phyloP scores from a whole-genome alignment of 1,140 invertebrate species.

The Papilio dardanus region DNA sequence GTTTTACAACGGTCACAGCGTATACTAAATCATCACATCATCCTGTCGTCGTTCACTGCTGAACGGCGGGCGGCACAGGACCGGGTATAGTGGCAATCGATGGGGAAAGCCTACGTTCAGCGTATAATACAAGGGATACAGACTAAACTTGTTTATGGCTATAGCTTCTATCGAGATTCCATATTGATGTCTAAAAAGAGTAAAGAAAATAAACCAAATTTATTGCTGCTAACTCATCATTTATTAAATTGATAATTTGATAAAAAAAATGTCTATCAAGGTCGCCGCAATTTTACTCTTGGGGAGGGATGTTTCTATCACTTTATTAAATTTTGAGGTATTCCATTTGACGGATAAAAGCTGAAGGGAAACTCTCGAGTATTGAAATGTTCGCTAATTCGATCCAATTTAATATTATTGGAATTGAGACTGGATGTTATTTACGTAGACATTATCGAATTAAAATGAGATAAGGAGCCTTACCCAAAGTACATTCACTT shows the following conservation, averaged over 20 bases:
- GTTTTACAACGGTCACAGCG: no score
- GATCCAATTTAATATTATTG: slow-evolving; percentile 24
- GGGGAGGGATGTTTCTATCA: neutral
- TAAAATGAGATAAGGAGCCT: neutral
- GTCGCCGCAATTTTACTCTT: neutral
- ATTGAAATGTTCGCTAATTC: slow-evolving; percentile 27
- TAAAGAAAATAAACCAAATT: neutral
- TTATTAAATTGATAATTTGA: slow-evolving; percentile 4
- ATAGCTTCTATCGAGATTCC: neutral
- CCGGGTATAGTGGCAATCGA: no score
- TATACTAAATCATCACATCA: no score
- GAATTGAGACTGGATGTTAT: neutral
- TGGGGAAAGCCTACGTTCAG: no score
- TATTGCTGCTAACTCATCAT: neutral
- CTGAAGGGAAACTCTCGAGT: neutral
- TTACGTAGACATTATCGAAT: neutral
- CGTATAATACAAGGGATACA: no score
- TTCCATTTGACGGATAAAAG: slow-evolving; percentile 34
- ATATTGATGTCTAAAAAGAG: neutral
- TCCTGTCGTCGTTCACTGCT: no score
- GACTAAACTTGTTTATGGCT: no score
- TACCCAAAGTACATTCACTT: no score
- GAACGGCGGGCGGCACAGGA: no score
- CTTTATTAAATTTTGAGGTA: slow-evolving; percentile 24
- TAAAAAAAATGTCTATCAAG: slow-evolving; percentile 6